Base-by-base conservation (phyloP, 2,888 invertebrate genomes). In the Hoplodrina blanda region DNA sequence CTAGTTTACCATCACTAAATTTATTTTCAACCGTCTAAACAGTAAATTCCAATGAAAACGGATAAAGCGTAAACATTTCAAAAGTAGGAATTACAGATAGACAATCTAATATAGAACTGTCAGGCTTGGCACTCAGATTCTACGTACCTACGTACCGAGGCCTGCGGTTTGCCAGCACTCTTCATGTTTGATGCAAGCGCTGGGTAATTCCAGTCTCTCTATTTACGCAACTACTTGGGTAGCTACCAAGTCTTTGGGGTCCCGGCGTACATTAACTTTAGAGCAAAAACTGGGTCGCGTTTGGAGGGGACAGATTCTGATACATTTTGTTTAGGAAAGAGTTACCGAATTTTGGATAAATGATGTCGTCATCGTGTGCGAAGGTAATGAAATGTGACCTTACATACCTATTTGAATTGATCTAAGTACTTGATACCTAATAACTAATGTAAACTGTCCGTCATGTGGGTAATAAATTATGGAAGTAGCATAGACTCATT, bases 101-200 rank as follows among this genome's bases (percentile, higher is more conserved):
- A 65, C 44, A 61, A 56, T 66, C 53, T 46, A 19, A 63, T 63
- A 66, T 30, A 66, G 50, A 37, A 0, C 37, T 65, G 55, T 52
- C 62, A 62, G 53, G 61, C 20, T 56, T 61, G 52, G 55, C 33
- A 60, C 53, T 59, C 50, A 10, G 25, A 46, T 54, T 44, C 49
- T 63, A 50, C n/a, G 20, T 56, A 71, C 33, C n/a, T n/a, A 52
- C 10, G 52, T 20, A 59, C 49, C 20, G 52, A 75, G 54, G 60
- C 56, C 25, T 55, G 78, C 46, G 69, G 81, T 78, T 70, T 63
- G 62, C 66, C 56, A 62, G 54, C 54, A 63, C 67, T 20, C 62
- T 77, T 74, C 77, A 80, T 77, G 68, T 80, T 77, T 70, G 62
- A 80, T 80, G 78, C 69, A 80, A 69, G 62, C 44, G 49, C 11